Base-by-base conservation (phyloP, 1,140 invertebrate genomes). In the Eurosta solidaginis region DNA sequence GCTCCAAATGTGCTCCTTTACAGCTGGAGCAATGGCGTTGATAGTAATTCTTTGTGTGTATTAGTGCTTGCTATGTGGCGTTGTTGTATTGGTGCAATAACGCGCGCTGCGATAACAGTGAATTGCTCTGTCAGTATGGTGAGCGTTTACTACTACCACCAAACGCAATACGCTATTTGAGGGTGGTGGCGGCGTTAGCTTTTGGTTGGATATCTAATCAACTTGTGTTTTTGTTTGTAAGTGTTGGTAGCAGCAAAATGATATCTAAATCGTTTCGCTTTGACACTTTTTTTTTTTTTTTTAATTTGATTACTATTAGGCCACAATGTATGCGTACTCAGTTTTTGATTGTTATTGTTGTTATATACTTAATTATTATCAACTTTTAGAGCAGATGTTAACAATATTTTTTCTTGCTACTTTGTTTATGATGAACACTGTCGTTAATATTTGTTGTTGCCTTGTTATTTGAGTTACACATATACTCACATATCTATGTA, bases 321-420 rank as follows among this genome's bases (percentile, higher is more conserved):
- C n/a, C n/a, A n/a, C n/a, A n/a, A n/a, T 59, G 17, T 29, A 17
- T 6, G 59, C 59, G 33, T 20, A 68, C 59, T 40, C 17, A 68
- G 40, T 68, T 20, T 40, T 1, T 42, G 40, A 10, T 40, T 68
- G 59, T 40, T 59, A 14, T 54, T 29, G 52, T 54, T 54, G 52
- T 54, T 52, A 27, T 54, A 4, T 17, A 17, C 14, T 47, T 47
- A 12, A 17, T 14, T 47, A n/a, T n/a, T 52, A 52, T 52, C 17
- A 52, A 7, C 20, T 29, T 68, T 68, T 40, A 22, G n/a, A 68
- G 59, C 40, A 68, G 59, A 22, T 20, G 33, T 22, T 68, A n/a
- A 68, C 59, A 68, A n/a, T 20, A 20, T 68, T 68, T 36, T n/a
- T 40, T 68, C 33, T 68, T 68, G 59, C 59, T 68, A 68, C 59